Percentiles rank a stretch among this genome's conserved stretches.
Conservation (phyloP, 2,797 vertebrate species). For the Hylomyscus alleni region DNA sequence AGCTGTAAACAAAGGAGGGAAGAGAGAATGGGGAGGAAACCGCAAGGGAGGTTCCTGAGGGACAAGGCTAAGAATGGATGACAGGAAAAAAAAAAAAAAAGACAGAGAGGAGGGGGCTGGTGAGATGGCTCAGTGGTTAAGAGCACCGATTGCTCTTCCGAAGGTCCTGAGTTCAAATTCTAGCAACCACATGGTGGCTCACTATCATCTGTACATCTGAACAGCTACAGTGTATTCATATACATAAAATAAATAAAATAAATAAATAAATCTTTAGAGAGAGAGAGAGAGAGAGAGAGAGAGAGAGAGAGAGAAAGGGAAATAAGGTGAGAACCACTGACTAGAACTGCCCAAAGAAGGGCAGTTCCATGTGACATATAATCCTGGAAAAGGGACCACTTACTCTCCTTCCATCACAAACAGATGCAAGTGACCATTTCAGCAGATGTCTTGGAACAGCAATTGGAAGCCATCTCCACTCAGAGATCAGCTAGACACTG, state of each 20-base stretch:
- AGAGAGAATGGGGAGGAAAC: not conserved
- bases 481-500: fast-evolving
- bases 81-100: not conserved
- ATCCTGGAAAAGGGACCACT: not conserved
- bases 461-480: not conserved
- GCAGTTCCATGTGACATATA: not conserved
- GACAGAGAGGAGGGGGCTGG: no score
- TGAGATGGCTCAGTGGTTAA: no score
- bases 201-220: no score
- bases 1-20: not conserved
- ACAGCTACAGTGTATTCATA: no score
- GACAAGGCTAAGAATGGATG: not conserved
- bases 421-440: not conserved
- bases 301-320: fast-evolving
- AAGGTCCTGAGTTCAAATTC: no score
- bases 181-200: no score
- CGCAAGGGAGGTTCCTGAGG: not conserved
- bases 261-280: no score
- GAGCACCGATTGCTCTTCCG: no score
- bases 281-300: no score
- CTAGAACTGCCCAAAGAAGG: not conserved
- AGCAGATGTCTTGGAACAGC: not conserved
- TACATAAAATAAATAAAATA: no score
- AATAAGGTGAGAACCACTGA: not conserved
- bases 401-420: not conserved